phyloP scores from a whole-genome alignment of 2,888 invertebrate species.

The Epistrophe grossulariae region DNA sequence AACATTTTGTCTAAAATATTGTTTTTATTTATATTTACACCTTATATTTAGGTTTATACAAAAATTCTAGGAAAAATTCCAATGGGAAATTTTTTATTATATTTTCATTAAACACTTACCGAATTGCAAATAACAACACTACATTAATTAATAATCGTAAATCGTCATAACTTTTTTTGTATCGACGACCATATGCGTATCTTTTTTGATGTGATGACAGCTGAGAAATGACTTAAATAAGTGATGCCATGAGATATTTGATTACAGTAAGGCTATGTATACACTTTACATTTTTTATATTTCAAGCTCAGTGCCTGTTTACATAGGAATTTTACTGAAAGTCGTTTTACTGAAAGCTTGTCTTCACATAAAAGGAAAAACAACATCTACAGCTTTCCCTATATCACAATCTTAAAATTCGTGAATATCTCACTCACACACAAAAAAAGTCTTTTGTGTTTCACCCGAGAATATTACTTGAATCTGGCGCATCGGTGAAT shows the following conservation, averaged over 20 bases:
- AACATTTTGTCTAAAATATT: neutral
- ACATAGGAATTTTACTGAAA: no score
- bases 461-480: no score
- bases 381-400: no score
- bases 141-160: constrained; percentile 48
- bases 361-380: no score
- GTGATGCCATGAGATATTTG: constrained; percentile 45
- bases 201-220: constrained; percentile 20
- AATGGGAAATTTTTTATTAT: neutral
- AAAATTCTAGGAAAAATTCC: neutral
- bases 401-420: no score
- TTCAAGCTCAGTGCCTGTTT: no score
- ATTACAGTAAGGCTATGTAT: neutral
- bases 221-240: neutral
- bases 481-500: no score
- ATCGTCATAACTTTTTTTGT: constrained; percentile 55
- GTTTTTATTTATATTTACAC: neutral
- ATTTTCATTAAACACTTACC: constrained; percentile 53
- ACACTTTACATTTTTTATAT: neutral
- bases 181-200: constrained; percentile 58
- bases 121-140: constrained; percentile 55
- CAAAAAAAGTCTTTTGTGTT: no score
- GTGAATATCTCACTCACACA: no score
- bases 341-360: no score
- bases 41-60: neutral